Evolutionary conservation across 1,140 invertebrate genomes (phyloP).

Genomic region (Laupala kohalensis): DNA sequence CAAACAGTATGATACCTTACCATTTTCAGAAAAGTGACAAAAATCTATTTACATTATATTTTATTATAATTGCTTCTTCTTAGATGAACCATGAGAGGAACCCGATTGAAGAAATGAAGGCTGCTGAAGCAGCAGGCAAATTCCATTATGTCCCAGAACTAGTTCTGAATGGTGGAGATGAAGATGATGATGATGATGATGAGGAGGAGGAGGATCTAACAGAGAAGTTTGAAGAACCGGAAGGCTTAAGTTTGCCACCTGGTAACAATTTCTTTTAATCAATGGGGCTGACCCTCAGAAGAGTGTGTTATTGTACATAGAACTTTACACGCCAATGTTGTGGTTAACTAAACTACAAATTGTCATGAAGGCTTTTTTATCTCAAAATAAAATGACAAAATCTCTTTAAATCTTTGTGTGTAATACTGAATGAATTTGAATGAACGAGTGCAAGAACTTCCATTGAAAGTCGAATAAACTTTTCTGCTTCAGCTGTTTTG

Average conservation of each 20-base stretch:
- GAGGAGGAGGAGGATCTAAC: background rate
- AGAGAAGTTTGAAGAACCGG: background rate
- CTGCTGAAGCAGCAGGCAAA: slow-evolving; percentile 36
- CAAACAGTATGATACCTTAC: background rate
- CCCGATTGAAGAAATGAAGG: slow-evolving; percentile 55
- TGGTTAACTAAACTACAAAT: no score
- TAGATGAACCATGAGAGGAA: slow-evolving; percentile 50
- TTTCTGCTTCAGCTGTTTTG: no score
- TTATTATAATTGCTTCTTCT: background rate
- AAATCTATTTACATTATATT: background rate
- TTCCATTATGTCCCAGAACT: slow-evolving; percentile 36
- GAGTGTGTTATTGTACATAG: no score
- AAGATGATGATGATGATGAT: slow-evolving; percentile 21
- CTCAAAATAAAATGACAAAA: no score
- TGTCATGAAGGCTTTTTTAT: no score
- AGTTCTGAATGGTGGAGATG: slow-evolving; percentile 28
- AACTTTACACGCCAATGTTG: no score
- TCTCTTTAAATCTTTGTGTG: no score
- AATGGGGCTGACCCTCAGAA: no score
- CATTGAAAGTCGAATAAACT: no score
- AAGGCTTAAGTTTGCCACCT: background rate
- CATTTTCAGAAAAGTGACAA: background rate
- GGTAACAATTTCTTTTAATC: background rate
- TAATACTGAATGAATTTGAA: no score
- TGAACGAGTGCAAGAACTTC: no score